Conservation (phyloP, 2,113 vertebrate genomes). For the Bombycilla garrulus region DNA sequence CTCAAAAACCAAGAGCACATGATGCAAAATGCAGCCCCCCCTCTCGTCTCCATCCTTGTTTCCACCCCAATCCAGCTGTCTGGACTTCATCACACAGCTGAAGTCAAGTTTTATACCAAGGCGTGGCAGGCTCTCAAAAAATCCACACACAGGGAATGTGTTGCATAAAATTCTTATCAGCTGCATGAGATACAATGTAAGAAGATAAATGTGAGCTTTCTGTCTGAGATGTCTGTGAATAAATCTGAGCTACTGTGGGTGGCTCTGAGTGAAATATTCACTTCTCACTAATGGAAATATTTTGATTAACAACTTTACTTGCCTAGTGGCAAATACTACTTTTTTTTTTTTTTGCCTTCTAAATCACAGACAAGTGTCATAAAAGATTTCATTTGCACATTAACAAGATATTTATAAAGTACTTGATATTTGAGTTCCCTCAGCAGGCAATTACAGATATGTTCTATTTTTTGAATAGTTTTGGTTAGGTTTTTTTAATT, state of each 20-base stretch:
- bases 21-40: background rate
- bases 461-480: background rate
- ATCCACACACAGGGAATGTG: background rate
- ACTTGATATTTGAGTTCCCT: background rate
- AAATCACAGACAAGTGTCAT: background rate
- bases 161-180: background rate
- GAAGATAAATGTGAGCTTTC: background rate
- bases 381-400: background rate
- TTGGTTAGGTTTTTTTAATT: background rate
- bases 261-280: background rate
- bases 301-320: conserved; percentile 15
- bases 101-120: background rate
- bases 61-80: background rate
- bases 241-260: background rate
- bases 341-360: background rate
- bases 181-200: background rate
- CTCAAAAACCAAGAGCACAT: accelerated
- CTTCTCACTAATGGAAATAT: background rate
- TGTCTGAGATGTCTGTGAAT: background rate
- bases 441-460: background rate
- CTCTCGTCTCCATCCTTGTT: background rate
- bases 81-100: background rate
- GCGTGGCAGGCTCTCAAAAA: background rate
- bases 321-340: background rate
- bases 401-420: background rate